Base-by-base conservation (phyloP, 2,113 vertebrate species). In the Echinops telfairi region DNA sequence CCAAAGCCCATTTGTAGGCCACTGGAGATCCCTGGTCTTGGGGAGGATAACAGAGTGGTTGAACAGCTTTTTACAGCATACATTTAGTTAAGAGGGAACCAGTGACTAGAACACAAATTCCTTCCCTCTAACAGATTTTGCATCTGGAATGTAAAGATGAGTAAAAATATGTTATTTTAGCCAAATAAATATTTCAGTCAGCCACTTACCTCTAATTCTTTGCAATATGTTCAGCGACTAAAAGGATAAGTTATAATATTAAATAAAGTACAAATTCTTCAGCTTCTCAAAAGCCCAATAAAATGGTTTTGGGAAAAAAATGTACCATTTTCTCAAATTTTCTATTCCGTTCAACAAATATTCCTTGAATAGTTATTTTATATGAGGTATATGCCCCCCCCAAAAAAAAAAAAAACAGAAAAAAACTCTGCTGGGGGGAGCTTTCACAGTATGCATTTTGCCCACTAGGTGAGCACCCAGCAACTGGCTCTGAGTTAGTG, bases 31-130 rank as follows among this genome's bases (percentile, higher is more conserved):
- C 40, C 40, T 40, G 40, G 40, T 40, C 40, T 40, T 7, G 40
- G 40, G 40, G 64, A 15, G 79, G 38, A 66, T 90, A 90, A 88
- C 43, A 86, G 25, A 94, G 92, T 90, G 77, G 93, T 80, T 83
- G 70, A 88, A 19, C 58, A 92, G 19, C 47, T 92, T 88, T 90
- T 6, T 40, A 40, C 7, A 40, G 40, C 40, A 40, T 40, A 40
- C 40, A 4, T 86, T 86, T 95, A 89, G 31, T 94, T 92, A 84
- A 90, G 7, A 90, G 83, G 57, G 94, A 95, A 95, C 23, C 71
- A 78, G 16, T 22, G 20, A 90, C 77, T 80, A 64, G 47, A 22
- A 14, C 75, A 90, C 19, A 92, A 66, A 31, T 76, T 29, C 6
- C 11, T 83, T 95, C 89, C 31, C 27, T 83, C 0, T 93, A 89